Percentiles rank a stretch among this genome's conserved stretches.
These are phyloP conservation scores for Diorhabda sublineata DNA, from an alignment of 1,140 invertebrate genomes.

Conservation along the genomic window DNA sequence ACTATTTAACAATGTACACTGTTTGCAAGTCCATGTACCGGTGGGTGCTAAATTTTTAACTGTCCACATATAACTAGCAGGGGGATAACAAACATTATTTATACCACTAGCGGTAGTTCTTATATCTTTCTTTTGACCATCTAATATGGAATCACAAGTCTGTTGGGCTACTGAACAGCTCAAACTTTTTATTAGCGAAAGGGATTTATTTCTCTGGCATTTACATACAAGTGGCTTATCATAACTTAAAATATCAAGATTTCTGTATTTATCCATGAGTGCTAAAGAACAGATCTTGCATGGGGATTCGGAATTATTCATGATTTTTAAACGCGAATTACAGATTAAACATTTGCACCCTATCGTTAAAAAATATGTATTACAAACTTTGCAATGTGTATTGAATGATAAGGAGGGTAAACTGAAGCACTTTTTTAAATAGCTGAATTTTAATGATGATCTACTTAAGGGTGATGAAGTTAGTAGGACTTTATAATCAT, in stretches of 20 bases:
- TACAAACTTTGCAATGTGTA: conserved; percentile 24
- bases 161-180: conserved; percentile 41
- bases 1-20: conserved; percentile 80
- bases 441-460: background rate
- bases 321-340: conserved; percentile 30
- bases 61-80: conserved; percentile 35
- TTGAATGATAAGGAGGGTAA: conserved; percentile 22
- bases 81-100: conserved; percentile 27
- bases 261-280: conserved; percentile 39
- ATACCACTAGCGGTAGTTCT: conserved; percentile 44
- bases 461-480: conserved; percentile 22
- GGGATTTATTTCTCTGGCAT: conserved; percentile 34
- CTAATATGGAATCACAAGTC: conserved; percentile 34
- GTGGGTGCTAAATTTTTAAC: conserved; percentile 36
- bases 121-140: conserved; percentile 42
- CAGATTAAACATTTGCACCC: conserved; percentile 35
- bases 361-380: conserved; percentile 26
- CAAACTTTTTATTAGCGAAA: conserved; percentile 43
- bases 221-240: conserved; percentile 36
- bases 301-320: conserved; percentile 40
- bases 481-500: conserved; percentile 28
- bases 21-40: conserved; percentile 77
- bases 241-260: conserved; percentile 35
- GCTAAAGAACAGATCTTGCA: conserved; percentile 43
- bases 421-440: conserved; percentile 27